Evolutionary conservation across 2,888 invertebrate genomes (phyloP).

Genomic region (Torymus auratus): DNA sequence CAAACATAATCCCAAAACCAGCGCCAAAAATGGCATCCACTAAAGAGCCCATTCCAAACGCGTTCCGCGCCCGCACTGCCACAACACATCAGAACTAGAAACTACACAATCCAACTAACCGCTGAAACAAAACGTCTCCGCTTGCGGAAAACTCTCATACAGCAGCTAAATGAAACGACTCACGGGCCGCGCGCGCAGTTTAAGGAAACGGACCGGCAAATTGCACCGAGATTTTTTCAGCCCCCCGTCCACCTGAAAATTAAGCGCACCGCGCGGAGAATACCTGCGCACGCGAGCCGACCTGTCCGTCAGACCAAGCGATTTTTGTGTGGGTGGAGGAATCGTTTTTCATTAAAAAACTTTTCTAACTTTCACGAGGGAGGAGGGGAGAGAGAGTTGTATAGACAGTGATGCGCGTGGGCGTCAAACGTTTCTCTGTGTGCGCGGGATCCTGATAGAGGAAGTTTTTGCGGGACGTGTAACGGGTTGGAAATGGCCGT

Average conservation of each 20-base stretch:
- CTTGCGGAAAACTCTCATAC: background rate
- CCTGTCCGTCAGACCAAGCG: background rate
- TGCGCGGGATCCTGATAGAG: no score
- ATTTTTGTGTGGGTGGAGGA: background rate
- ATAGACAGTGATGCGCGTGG: background rate
- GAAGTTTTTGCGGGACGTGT: no score
- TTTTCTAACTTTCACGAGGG: conserved; percentile 38
- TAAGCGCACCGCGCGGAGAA: background rate
- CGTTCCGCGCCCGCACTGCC: no score
- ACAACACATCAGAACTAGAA: no score
- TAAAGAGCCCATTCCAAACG: no score
- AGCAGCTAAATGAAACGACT: background rate
- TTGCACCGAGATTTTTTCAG: conserved; percentile 40
- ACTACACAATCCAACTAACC: background rate
- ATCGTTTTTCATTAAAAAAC: conserved; percentile 61
- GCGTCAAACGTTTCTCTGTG: background rate
- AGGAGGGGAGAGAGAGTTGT: no score
- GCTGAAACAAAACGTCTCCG: conserved; percentile 24
- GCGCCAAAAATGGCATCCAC: no score
- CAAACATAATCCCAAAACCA: no score
- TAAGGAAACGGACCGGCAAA: conserved; percentile 45
- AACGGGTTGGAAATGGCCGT: no score
- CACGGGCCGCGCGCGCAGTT: background rate
- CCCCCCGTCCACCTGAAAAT: conserved; percentile 1
- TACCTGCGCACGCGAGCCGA: conserved; percentile 5